Evolutionary conservation across 2,888 invertebrate species (phyloP), one percentile per base, ranked within the genome.

Genomic region (Malthinus flaveolus): DNA sequence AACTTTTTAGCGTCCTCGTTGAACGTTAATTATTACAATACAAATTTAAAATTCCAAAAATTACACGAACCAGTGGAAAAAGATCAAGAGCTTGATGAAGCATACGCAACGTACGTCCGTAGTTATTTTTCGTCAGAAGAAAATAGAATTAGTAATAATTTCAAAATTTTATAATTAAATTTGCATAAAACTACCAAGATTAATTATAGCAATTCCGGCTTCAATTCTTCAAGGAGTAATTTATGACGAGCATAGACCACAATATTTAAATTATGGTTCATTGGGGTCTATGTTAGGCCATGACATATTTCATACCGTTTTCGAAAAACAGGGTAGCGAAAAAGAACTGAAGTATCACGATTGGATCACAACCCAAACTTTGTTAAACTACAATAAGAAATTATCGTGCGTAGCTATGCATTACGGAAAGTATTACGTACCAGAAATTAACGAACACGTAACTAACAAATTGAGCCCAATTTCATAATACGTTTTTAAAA

Each of bases 321-420:
- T 75, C 49, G 69, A 73, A 56, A 93, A 95, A 53, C 86, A 93
- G 49, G 90, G 93, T 79, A 94, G 91, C 71, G 91, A 95, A 77
- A 87, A 89, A 59, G 84, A 90, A 61, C 95, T 95, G 7, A 94
- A 95, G 76, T 80, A 94, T 54, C 85, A 89, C 7, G 92, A 94
- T 72, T 96, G 95, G 95, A 96, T 95, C 94, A 87, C 89, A 62
- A 82, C 88, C 45, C 81, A 83, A 62, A 95, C 95, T 5, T 89
- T 93, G 68, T 83, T 87, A 63, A 86, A 87, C 44, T 97, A 93
- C 76, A 80, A 92, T 59, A 84, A 89, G 65, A 90, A 88, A 73
- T 89, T 95, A 0, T 84, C 88, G 72, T 97, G 97, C 75, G 91
- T 97, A 69, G 91, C 94, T 63, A 84, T 93, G 66, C 96, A 96